Conservation (phyloP, 2,113 vertebrate genomes). For the Syngnathus scovelli region DNA sequence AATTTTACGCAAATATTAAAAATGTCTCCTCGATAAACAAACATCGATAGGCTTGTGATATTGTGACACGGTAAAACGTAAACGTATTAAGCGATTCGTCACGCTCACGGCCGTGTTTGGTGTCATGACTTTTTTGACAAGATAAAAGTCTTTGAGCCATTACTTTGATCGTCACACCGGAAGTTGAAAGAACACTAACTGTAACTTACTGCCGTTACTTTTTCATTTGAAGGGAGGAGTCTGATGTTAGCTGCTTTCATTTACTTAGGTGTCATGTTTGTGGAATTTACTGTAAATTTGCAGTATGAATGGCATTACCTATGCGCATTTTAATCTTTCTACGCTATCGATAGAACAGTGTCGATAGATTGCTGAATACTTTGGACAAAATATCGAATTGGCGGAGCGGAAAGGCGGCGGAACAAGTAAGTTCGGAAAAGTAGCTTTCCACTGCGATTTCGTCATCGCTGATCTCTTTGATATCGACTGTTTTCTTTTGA, state of each 20-base stretch:
- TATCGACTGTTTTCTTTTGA: not conserved
- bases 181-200: fast-evolving
- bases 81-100: too few species aligned
- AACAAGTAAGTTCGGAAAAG: conserved; percentile 75
- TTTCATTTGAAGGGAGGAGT: conserved; percentile 62
- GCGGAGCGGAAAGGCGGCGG: conserved; percentile 71
- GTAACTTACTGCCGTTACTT: conserved; percentile 27
- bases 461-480: conserved; percentile 26
- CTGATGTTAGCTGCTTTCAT: conserved; percentile 49
- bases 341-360: conserved; percentile 15
- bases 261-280: conserved; percentile 51
- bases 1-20: not conserved
- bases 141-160: not conserved
- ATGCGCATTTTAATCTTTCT: conserved; percentile 43
- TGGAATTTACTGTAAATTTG: conserved; percentile 19
- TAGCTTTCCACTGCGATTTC: conserved; percentile 51
- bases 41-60: not conserved
- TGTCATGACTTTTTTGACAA: not conserved
- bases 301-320: conserved; percentile 11
- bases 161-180: conserved; percentile 47
- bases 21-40: not conserved
- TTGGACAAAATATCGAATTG: conserved; percentile 30
- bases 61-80: too few species aligned
- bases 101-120: too few species aligned
- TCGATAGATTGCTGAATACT: conserved; percentile 3